Evolutionary conservation across 2,888 invertebrate species (phyloP), one percentile per base, ranked within the genome.

Genomic region (Diaprepes abbreviatus): DNA sequence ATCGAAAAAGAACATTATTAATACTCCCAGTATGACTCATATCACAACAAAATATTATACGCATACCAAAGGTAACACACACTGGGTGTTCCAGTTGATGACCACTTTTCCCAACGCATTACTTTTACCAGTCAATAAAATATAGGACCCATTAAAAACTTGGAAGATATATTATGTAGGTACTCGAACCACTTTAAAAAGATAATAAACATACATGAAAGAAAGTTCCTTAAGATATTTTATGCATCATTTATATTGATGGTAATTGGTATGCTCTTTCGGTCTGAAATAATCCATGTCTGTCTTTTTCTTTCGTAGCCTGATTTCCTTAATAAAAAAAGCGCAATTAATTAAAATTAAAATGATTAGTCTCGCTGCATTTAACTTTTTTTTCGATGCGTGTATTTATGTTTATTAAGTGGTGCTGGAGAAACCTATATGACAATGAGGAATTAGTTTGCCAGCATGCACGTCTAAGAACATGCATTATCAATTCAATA

Each of bases 41-140:
- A n/a, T n/a, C n/a, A n/a, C n/a, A n/a, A n/a, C n/a, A 24, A 24
- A 24, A 24, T 5, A 24, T 24, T 24, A 24, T 4, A 24, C 24
- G 24, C 24, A 24, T 24, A 24, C 24, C 24, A 24, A 24, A 24
- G 24, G 5, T 24, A 24, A 3, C 14, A 28, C 48, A 50, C 14
- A 28, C 28, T 10, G 28, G 28, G 48, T 50, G 24, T 45, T 28
- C 48, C 48, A 50, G 28, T 50, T 50, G 28, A 50, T 50, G 48
- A 28, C 28, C 28, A 50, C 48, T 28, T 50, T 50, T 50, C 28
- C 14, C 28, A 28, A 28, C 28, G n/a, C 28, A 28, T 50, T 50
- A 28, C 48, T 50, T 50, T 50, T 50, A 50, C 48, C 28, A 50
- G 28, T 50, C 48, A 50, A 50, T 50, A 50, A 50, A 50, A 50